Evolutionary conservation across 2,888 invertebrate genomes (phyloP).

Genomic region (Diarsia brunnea): DNA sequence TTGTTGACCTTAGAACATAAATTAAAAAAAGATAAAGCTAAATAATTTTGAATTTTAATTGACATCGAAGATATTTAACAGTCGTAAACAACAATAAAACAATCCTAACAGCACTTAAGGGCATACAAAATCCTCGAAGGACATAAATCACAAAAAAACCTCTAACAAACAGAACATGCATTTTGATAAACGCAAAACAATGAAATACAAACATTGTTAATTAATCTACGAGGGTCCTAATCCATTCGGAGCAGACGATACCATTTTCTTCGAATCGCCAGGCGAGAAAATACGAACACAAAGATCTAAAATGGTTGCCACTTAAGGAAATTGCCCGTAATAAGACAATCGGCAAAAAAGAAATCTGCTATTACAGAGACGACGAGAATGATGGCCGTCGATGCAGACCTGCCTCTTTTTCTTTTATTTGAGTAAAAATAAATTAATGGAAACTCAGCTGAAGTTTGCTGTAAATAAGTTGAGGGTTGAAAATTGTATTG

Average conservation of each 20-base stretch:
- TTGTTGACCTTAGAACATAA: background rate
- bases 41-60: background rate
- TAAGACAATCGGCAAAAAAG: slow-evolving; percentile 75
- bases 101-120: slow-evolving; percentile 25
- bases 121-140: slow-evolving; percentile 12
- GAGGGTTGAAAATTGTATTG: background rate
- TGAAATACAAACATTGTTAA: slow-evolving; percentile 59
- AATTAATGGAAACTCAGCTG: background rate
- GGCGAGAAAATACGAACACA: slow-evolving; percentile 63
- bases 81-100: slow-evolving; percentile 26
- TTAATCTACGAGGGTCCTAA: slow-evolving; percentile 59
- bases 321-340: slow-evolving; percentile 76
- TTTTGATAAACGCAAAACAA: slow-evolving; percentile 52
- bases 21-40: background rate
- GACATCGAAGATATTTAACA: background rate
- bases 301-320: slow-evolving; percentile 68
- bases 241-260: slow-evolving; percentile 64
- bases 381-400: slow-evolving; percentile 64
- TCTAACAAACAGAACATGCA: slow-evolving; percentile 31
- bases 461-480: slow-evolving; percentile 9
- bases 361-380: slow-evolving; percentile 68
- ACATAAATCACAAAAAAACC: slow-evolving; percentile 15
- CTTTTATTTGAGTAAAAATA: slow-evolving; percentile 8
- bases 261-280: slow-evolving; percentile 52
- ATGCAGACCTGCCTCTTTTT: slow-evolving; percentile 51